Percentiles rank a stretch among this genome's conserved stretches.
Evolutionary conservation across 2,888 invertebrate species (phyloP).

Genomic region (Polydrusus tereticollis): DNA sequence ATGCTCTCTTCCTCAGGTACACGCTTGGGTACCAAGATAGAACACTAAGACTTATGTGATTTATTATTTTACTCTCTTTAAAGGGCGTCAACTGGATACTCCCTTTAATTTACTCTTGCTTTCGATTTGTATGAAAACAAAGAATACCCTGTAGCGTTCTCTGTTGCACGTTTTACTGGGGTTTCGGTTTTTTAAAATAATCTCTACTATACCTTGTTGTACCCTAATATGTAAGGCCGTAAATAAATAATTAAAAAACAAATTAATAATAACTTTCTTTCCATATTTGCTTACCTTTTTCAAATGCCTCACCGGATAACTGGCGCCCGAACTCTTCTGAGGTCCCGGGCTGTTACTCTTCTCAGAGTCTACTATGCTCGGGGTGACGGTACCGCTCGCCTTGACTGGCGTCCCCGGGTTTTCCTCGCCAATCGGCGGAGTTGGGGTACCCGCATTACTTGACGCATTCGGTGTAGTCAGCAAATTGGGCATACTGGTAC

Average conservation of each 20-base stretch:
- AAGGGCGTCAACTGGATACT: too few relatives aligned
- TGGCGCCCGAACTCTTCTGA: slow-evolving; percentile 51
- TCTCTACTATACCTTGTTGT: too few relatives aligned
- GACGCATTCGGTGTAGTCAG: slow-evolving; percentile 12
- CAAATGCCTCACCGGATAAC: slow-evolving; percentile 82
- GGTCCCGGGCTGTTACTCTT: slow-evolving; percentile 74
- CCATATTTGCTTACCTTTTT: slow-evolving; percentile 72
- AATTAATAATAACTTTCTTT: background rate
- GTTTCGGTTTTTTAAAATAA: too few relatives aligned
- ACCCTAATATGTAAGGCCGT: too few relatives aligned
- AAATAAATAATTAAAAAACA: background rate
- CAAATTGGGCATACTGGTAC: slow-evolving; percentile 25
- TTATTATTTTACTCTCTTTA: too few relatives aligned
- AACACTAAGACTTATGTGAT: too few relatives aligned
- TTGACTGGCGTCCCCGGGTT: slow-evolving; percentile 69
- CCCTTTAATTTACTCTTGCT: too few relatives aligned
- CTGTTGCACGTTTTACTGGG: too few relatives aligned
- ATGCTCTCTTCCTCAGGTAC: too few relatives aligned
- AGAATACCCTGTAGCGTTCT: too few relatives aligned
- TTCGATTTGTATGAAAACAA: too few relatives aligned
- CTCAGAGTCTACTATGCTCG: slow-evolving; percentile 69
- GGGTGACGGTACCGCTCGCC: slow-evolving; percentile 59
- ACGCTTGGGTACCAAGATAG: too few relatives aligned
- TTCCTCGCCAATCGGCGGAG: slow-evolving; percentile 67
- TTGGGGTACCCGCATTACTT: slow-evolving; percentile 53